Percentiles rank a stretch among this genome's conserved stretches.
Evolutionary conservation across 2,888 invertebrate genomes (phyloP).

Genomic region (Heliconius sara): DNA sequence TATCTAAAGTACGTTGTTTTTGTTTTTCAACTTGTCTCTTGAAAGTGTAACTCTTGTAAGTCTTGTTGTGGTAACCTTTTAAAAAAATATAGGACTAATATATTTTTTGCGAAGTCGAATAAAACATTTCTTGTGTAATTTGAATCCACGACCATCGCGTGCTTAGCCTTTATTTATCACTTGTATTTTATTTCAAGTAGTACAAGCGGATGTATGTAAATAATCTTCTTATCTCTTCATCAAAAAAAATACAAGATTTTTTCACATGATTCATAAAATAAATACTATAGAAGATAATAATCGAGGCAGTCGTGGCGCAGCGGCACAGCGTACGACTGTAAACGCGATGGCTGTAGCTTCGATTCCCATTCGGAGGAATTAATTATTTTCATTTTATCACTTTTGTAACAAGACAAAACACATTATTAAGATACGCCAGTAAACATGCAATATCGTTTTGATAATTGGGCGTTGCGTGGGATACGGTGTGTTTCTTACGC

Average conservation of each 20-base stretch:
- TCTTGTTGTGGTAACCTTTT: too few species aligned
- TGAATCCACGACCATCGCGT: background rate
- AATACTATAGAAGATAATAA: background rate
- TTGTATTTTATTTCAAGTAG: background rate
- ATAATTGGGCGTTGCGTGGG: background rate
- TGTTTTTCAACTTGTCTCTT: too few species aligned
- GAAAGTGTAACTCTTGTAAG: too few species aligned
- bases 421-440: background rate
- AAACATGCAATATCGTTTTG: too few species aligned
- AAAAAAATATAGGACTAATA: too few species aligned
- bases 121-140: background rate
- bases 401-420: background rate
- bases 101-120: background rate
- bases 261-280: constrained; percentile 24
- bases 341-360: background rate
- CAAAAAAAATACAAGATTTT: constrained; percentile 14
- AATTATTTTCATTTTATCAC: background rate
- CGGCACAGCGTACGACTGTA: background rate
- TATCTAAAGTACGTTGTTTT: too few species aligned
- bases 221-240: constrained; percentile 4
- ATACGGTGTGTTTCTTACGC: background rate
- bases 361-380: background rate
- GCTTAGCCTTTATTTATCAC: background rate
- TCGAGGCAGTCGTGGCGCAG: background rate
- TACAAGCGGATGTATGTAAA: constrained; percentile 9